Evolutionary conservation across 1,140 invertebrate genomes (phyloP), one percentile per base, ranked within the genome.

Genomic region (Ceratosolen solmsi): DNA sequence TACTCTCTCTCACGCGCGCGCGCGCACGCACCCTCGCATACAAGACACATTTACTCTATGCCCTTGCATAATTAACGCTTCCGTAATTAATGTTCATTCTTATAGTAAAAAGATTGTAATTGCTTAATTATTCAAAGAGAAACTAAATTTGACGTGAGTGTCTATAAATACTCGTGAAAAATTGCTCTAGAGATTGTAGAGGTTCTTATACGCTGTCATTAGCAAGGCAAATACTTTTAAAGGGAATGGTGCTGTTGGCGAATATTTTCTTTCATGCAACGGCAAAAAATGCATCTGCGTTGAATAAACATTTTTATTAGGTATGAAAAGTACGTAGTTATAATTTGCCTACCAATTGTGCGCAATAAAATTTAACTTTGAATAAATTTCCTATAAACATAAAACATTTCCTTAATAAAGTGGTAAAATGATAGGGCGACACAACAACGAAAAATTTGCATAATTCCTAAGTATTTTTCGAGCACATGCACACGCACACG

Each of bases 381-480:
- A 73, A 73, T 73, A 33, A 73, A 54, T 54, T 73, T 36, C 30
- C 33, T 75, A 68, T 68, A 68, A 68, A 38, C 33, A 38, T 68
- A 68, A 68, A 68, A 38, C 33, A 68, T 22, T 58, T 51, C 73
- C 73, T 60, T 76, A 76, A 76, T 76, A 76, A 76, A 76, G 74
- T 76, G 58, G 74, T 76, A 76, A 60, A 76, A 49, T 56, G 33
- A 72, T 72, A 46, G 38, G 3, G 41, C 13, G 46, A 72, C 22
- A 56, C 15, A 58, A 56, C 54, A 75, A 75, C 51, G 30, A 75
- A 58, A 75, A 75, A 75, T 75, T 75, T 27, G 54, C 73, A 75
- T 75, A 75, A 58, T 75, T 75, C 51, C 51, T 33, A 51, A 75
- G 73, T 51, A 56, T 75, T 54, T 51, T 58, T 36, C 74, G 36